phyloP scores from a whole-genome alignment of 2,113 vertebrate genomes.

The Stigmatopora argus region DNA sequence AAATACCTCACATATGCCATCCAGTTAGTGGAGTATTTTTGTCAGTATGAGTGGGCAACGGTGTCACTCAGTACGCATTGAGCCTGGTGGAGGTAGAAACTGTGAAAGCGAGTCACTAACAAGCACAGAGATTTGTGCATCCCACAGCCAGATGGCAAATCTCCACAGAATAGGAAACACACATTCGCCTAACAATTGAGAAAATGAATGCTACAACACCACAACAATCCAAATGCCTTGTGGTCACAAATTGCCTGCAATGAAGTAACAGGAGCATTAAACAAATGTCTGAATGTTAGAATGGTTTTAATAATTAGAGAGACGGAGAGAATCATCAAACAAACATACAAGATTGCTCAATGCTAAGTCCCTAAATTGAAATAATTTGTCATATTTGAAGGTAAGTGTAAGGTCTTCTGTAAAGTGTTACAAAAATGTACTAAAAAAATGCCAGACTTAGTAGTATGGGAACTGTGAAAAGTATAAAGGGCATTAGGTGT shows the following conservation, averaged over 20 bases:
- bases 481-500: too few relatives aligned
- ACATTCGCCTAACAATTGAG: conserved; percentile 39
- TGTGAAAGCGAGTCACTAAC: conserved; percentile 65
- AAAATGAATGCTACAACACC: conserved; percentile 11
- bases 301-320: conserved; percentile 50
- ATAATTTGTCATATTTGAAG: conserved; percentile 47
- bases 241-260: conserved; percentile 41
- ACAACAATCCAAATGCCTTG: conserved; percentile 44
- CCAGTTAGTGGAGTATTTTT: conserved; percentile 62
- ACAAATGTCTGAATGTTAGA: conserved; percentile 40
- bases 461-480: too few relatives aligned
- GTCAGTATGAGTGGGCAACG: conserved; percentile 64
- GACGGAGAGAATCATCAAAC: conserved; percentile 37
- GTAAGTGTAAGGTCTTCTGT: conserved; percentile 21
- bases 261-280: conserved; percentile 46
- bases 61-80: conserved; percentile 63
- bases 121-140: conserved; percentile 59
- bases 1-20: conserved; percentile 61
- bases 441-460: neutral
- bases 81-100: conserved; percentile 58
- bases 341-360: conserved; percentile 47
- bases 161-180: conserved; percentile 55
- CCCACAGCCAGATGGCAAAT: conserved; percentile 66
- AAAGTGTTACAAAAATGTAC: conserved; percentile 28
- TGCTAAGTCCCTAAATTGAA: conserved; percentile 46